These are phyloP conservation scores for Porites lutea DNA, from an alignment of 64 coral and sea anemone species.

Conservation along the genomic window DNA sequence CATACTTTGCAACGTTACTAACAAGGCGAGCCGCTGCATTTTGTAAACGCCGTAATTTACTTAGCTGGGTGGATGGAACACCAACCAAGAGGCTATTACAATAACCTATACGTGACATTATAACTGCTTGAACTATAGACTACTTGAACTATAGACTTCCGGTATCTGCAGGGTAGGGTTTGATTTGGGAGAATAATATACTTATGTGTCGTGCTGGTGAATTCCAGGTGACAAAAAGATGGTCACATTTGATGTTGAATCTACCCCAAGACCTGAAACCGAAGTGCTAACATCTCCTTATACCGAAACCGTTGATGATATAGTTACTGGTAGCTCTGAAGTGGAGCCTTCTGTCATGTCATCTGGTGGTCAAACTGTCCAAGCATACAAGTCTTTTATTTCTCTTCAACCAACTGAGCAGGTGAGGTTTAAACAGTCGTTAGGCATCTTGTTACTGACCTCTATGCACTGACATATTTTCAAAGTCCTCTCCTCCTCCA, in stretches of 20 bases:
- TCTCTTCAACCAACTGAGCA: constrained; percentile 27
- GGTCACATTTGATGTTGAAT: constrained; percentile 19
- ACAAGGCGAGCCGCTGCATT: no score
- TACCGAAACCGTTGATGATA: background rate
- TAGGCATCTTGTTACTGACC: no score
- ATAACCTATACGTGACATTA: no score
- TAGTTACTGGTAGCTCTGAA: constrained; percentile 1
- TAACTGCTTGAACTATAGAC: no score
- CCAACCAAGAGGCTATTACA: no score
- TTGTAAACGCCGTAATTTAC: no score
- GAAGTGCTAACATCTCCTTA: background rate
- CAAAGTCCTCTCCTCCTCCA: no score
- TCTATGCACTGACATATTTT: no score
- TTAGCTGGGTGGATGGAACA: no score
- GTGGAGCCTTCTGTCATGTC: constrained; percentile 5
- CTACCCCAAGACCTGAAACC: background rate
- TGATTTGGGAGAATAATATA: background rate
- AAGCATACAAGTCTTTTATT: constrained; percentile 2
- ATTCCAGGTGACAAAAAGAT: constrained; percentile 24
- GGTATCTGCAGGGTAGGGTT: no score
- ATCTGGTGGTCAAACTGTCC: background rate
- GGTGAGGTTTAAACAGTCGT: background rate
- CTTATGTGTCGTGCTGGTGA: background rate
- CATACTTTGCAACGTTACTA: no score
- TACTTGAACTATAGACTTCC: no score